phyloP scores from a whole-genome alignment of 2,113 vertebrate species.

The Crotalus helleri region DNA sequence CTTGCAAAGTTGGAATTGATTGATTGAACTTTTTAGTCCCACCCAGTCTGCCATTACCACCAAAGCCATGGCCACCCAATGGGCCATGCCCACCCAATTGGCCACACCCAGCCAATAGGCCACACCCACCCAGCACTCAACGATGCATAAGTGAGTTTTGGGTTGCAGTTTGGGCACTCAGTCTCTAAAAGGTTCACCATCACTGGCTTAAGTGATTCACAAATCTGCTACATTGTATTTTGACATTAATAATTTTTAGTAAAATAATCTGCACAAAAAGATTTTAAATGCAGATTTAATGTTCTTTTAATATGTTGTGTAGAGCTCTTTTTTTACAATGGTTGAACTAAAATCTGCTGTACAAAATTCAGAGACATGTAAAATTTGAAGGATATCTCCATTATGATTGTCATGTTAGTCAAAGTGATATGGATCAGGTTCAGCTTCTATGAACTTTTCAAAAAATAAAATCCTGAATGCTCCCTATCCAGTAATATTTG shows the following conservation, averaged over 20 bases:
- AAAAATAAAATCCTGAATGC: not conserved
- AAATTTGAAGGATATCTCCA: not conserved
- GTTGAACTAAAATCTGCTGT: not conserved
- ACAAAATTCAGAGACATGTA: not conserved
- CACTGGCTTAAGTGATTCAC: not conserved
- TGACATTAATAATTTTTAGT: not conserved
- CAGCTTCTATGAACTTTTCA: not conserved
- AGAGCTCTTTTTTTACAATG: not conserved
- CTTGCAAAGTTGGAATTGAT: too few species aligned
- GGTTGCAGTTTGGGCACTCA: too few species aligned
- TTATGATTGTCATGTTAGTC: not conserved
- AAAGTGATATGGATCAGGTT: not conserved
- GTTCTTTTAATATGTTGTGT: not conserved
- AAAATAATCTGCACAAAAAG: not conserved
- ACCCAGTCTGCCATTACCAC: too few species aligned
- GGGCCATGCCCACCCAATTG: too few species aligned
- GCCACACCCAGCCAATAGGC: too few species aligned
- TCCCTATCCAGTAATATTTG: not conserved
- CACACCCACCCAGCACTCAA: too few species aligned
- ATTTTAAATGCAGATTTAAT: not conserved
- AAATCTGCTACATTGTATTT: not conserved
- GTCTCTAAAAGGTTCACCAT: too few species aligned
- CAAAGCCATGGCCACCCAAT: too few species aligned
- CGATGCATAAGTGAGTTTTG: too few species aligned
- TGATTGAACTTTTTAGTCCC: too few species aligned